Percentiles rank a stretch among this genome's conserved stretches.
phyloP scores from a whole-genome alignment of 2,113 vertebrate species.

The Bubo bubo region DNA sequence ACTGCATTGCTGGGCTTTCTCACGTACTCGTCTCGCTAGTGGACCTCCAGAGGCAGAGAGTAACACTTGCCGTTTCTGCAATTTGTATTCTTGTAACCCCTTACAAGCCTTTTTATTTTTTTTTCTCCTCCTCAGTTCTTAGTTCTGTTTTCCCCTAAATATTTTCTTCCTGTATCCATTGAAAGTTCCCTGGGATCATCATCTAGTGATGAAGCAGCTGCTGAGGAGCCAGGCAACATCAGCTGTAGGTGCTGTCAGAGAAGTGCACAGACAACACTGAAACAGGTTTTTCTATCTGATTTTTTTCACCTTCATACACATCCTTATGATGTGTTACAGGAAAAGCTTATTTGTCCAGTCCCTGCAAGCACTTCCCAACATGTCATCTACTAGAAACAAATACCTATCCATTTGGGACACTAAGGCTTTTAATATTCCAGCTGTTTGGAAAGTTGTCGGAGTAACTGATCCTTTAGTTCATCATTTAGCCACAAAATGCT shows the following conservation, averaged over 20 bases:
- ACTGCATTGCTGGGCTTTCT: neutral
- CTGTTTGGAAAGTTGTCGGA: neutral
- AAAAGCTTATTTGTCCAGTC: neutral
- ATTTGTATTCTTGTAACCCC: neutral
- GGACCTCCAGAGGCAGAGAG: neutral
- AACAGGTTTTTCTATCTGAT: neutral
- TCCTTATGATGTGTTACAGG: neutral
- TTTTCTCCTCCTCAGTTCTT: neutral
- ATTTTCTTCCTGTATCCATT: neutral
- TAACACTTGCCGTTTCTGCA: neutral
- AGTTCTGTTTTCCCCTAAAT: neutral
- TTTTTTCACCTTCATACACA: neutral
- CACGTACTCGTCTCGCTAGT: accelerated
- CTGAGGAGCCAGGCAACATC: neutral
- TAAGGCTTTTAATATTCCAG: neutral
- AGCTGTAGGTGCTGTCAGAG: neutral
- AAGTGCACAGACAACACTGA: neutral
- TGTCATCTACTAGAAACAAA: neutral
- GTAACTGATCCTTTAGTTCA: neutral
- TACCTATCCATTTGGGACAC: no score
- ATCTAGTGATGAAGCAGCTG: neutral
- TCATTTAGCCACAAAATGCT: neutral
- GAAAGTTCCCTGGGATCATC: neutral
- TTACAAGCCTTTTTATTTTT: neutral
- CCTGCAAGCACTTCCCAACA: neutral